Conservation (phyloP, 92 coral and sea anemone species). For the Metridium senile region DNA sequence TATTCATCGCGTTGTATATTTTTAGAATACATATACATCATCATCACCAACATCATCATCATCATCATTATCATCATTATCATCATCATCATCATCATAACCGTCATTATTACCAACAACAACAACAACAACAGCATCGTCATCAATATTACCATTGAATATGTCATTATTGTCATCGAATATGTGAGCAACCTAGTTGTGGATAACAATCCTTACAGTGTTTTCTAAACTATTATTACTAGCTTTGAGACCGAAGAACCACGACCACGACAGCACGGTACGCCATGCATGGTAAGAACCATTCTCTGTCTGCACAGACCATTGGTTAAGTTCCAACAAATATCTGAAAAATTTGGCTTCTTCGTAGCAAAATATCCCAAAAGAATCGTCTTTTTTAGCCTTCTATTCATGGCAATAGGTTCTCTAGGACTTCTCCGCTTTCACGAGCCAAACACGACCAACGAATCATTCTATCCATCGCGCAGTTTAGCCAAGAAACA, state of each 20-base stretch:
- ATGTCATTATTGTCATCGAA: no score
- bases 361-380: slow-evolving; percentile 31
- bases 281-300: neutral
- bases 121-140: no score
- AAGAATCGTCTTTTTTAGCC: slow-evolving; percentile 4
- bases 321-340: slow-evolving; percentile 35
- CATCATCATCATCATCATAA: no score
- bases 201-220: neutral
- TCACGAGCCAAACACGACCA: slow-evolving; percentile 3
- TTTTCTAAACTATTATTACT: neutral
- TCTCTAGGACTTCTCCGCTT: slow-evolving; percentile 46
- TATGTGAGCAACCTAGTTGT: no score
- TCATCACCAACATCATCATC: no score
- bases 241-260: slow-evolving; percentile 15
- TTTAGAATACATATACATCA: no score
- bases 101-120: no score
- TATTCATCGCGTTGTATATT: no score
- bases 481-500: slow-evolving; percentile 16
- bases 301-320: slow-evolving; percentile 33
- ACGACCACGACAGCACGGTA: neutral
- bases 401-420: slow-evolving; percentile 29
- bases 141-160: no score
- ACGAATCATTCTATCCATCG: slow-evolving; percentile 32
- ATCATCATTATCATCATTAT: no score
- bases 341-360: slow-evolving; percentile 30